Conservation (phyloP, 1,140 invertebrate species). For the Zaprionus kolodkinae region DNA sequence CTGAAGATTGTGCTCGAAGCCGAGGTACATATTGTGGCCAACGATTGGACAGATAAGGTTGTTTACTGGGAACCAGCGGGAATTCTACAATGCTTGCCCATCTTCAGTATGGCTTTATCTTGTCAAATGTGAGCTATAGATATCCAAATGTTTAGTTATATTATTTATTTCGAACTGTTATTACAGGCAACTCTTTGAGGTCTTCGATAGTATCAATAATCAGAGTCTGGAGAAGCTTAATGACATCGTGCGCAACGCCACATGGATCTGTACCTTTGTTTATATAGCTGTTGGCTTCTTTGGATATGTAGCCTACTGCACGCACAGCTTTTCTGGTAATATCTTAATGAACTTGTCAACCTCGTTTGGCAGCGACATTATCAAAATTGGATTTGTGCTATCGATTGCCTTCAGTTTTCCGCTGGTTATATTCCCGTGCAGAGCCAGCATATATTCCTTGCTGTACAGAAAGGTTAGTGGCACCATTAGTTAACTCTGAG, state of each 20-base stretch:
- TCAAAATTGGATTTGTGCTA: conserved; percentile 97
- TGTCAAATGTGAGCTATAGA: conserved; percentile 93
- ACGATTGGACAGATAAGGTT: conserved; percentile 91
- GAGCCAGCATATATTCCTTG: conserved; percentile 96
- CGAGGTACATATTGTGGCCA: conserved; percentile 88
- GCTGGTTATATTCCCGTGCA: conserved; percentile 97
- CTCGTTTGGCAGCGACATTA: conserved; percentile 92
- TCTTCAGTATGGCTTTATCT: conserved; percentile 97
- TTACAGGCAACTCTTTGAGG: conserved; percentile 95
- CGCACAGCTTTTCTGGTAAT: conserved; percentile 93
- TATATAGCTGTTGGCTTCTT: conserved; percentile 95
- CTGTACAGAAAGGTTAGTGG: conserved; percentile 91
- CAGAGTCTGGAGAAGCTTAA: conserved; percentile 95
- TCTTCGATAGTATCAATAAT: conserved; percentile 95
- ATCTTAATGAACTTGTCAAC: conserved; percentile 93
- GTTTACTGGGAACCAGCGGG: conserved; percentile 93
- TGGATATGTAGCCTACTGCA: conserved; percentile 96
- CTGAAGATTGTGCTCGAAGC: conserved; percentile 93
- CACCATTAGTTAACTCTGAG: background rate
- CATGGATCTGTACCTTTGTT: conserved; percentile 95
- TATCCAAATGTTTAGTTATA: background rate
- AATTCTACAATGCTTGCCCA: conserved; percentile 95
- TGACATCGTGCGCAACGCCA: conserved; percentile 92
- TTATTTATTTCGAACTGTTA: background rate
- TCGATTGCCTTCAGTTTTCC: conserved; percentile 98